Conservation (phyloP, 2,888 invertebrate species). For the Mimas tiliae region DNA sequence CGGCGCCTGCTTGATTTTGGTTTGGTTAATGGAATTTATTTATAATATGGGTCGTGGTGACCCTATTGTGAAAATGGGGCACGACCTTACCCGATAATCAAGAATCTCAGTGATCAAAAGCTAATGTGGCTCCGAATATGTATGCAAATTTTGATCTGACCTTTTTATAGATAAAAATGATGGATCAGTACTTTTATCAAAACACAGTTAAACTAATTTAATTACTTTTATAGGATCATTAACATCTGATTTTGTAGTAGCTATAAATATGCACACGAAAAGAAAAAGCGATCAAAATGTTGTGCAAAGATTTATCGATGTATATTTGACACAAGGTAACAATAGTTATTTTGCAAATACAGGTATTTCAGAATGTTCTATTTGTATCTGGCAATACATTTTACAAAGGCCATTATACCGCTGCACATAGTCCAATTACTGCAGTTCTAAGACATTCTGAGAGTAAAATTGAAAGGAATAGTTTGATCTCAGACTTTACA, state of each 20-base stretch:
- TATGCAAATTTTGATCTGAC: constrained; percentile 1
- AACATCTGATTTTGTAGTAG: too few species aligned
- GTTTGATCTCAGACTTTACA: background rate
- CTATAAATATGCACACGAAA: too few species aligned
- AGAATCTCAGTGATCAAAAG: constrained; percentile 25
- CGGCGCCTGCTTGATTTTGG: constrained; percentile 41
- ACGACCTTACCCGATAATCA: constrained; percentile 12
- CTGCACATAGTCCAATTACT: background rate
- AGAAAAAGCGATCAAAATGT: too few species aligned
- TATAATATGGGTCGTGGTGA: constrained; percentile 33
- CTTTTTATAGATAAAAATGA: background rate
- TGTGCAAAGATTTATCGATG: too few species aligned
- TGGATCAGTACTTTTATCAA: too few species aligned
- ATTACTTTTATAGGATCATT: too few species aligned
- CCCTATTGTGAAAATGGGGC: constrained; percentile 18
- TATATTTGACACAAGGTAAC: too few species aligned
- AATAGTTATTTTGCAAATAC: too few species aligned
- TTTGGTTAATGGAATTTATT: constrained; percentile 43
- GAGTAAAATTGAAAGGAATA: background rate
- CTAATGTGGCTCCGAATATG: constrained; percentile 5
- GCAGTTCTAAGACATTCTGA: background rate
- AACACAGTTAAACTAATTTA: too few species aligned
- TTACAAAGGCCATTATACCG: background rate
- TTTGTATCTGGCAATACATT: background rate
- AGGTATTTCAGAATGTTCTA: too few species aligned